phyloP scores from a whole-genome alignment of 2,797 vertebrate species.

The Hypotaenidia philippensis region DNA sequence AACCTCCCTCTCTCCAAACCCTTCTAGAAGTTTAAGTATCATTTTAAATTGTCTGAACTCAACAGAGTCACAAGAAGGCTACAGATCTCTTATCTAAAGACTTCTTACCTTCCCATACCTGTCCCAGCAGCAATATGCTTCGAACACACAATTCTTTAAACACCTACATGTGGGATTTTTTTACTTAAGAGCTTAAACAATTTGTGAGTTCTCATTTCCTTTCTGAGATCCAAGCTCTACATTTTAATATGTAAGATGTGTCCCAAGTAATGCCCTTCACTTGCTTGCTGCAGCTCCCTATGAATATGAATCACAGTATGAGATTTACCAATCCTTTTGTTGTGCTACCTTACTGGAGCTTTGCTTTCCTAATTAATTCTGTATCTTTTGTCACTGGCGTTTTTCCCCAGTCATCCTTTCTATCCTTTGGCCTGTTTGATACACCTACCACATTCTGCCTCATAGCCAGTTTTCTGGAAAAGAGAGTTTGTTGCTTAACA shows the following conservation, averaged over 20 bases:
- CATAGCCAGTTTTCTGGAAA: neutral
- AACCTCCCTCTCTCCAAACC: neutral
- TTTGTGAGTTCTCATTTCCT: neutral
- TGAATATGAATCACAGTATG: neutral
- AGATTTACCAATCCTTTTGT: neutral
- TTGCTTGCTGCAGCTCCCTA: neutral
- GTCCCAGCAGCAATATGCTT: neutral
- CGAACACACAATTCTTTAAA: neutral
- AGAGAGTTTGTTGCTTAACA: neutral
- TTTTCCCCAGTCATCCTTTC: neutral
- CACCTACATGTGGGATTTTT: accelerated
- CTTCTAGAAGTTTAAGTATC: neutral
- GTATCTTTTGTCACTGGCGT: neutral
- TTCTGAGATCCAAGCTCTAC: neutral
- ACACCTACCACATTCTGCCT: neutral
- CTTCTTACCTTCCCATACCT: neutral
- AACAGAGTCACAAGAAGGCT: neutral
- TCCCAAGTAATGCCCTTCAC: neutral
- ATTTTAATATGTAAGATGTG: neutral
- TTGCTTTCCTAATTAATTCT: neutral
- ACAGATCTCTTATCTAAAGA: neutral
- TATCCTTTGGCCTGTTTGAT: neutral
- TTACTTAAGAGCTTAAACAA: neutral
- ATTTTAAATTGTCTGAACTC: neutral
- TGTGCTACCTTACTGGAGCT: neutral